Evolutionary conservation across 2,113 vertebrate genomes (phyloP).

Genomic region (Bambusicola thoracicus): DNA sequence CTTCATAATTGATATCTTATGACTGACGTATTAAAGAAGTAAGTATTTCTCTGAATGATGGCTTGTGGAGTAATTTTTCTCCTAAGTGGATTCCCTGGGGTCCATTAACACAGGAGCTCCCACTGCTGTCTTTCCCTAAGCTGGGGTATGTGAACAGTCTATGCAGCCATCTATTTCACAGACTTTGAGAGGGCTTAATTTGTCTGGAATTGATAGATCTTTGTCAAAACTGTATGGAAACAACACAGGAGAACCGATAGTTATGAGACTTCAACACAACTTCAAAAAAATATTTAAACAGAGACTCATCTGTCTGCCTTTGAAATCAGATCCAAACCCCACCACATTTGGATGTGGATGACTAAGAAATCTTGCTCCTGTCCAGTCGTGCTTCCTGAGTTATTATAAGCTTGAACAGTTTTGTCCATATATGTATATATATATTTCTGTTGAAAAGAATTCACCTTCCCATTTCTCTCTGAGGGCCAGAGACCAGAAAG

Average conservation of each 20-base stretch:
- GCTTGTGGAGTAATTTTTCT: not conserved
- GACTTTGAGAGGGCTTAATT: not conserved
- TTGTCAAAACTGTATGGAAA: not conserved
- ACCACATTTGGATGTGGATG: not conserved
- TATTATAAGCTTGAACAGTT: not conserved
- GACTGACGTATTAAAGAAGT: not conserved
- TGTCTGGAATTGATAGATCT: not conserved
- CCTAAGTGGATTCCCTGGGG: not conserved
- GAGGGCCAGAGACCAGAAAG: not conserved
- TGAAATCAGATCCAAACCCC: not conserved
- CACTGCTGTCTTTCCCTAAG: not conserved
- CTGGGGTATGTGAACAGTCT: not conserved
- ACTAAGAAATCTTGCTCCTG: no score
- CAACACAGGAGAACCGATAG: not conserved
- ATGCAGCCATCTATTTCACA: not conserved
- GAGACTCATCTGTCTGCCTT: not conserved
- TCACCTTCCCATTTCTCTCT: not conserved
- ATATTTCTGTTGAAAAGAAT: not conserved
- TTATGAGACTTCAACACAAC: not conserved
- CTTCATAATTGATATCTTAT: not conserved
- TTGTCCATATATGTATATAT: not conserved
- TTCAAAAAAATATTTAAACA: not conserved
- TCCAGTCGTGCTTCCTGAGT: not conserved
- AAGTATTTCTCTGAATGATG: not conserved
- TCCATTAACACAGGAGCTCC: accelerated